Conservation (phyloP, 2,113 vertebrate species). For the Oostethus manadensis region DNA sequence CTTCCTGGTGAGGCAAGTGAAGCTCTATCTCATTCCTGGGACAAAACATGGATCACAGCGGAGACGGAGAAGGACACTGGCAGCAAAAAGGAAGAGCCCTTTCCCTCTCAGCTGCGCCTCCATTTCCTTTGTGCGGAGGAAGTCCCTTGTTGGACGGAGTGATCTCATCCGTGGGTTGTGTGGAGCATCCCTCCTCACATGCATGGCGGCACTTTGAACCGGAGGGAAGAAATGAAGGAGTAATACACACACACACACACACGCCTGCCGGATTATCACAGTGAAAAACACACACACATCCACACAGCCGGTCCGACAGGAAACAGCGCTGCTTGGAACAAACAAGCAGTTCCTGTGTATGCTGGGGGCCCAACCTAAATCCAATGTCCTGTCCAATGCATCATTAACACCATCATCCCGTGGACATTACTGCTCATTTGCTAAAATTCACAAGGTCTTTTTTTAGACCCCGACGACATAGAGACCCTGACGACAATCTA, state of each 20-base stretch:
- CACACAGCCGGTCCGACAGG: constrained; percentile 66
- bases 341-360: constrained; percentile 81
- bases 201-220: constrained; percentile 53
- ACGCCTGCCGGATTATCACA: constrained; percentile 55
- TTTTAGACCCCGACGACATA: constrained; percentile 74
- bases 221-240: constrained; percentile 23
- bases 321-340: constrained; percentile 69
- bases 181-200: constrained; percentile 46
- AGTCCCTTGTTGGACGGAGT: constrained; percentile 59
- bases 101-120: constrained; percentile 66
- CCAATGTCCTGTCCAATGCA: constrained; percentile 72
- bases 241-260: constrained; percentile 16
- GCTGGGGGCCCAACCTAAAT: constrained; percentile 62
- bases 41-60: constrained; percentile 64
- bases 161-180: constrained; percentile 58
- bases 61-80: constrained; percentile 37
- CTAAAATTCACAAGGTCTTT: constrained; percentile 79
- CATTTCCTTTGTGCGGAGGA: constrained; percentile 64
- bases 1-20: constrained; percentile 47
- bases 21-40: constrained; percentile 48
- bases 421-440: constrained; percentile 80
- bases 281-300: constrained; percentile 67
- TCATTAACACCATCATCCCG: constrained; percentile 60
- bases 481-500: constrained; percentile 11
- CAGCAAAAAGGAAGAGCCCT: constrained; percentile 60